phyloP scores from a whole-genome alignment of 2,113 vertebrate species.

The Neomonachus schauinslandi region DNA sequence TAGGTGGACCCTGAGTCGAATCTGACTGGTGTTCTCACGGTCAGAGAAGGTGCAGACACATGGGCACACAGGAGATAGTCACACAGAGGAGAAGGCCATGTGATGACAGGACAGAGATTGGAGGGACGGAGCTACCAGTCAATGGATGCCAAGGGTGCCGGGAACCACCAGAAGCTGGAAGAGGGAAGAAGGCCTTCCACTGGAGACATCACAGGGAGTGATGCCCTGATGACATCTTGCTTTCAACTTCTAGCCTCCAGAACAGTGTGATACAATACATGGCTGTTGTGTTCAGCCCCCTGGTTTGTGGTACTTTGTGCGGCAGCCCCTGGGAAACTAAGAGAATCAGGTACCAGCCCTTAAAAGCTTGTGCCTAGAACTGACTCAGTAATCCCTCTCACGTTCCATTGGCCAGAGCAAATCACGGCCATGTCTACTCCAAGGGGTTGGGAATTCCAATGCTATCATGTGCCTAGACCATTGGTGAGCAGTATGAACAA shows the following conservation, averaged over 20 bases:
- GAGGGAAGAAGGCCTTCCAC: neutral
- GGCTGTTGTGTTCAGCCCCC: neutral
- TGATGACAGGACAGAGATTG: neutral
- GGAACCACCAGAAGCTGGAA: neutral
- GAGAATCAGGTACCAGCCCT: neutral
- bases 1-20: neutral
- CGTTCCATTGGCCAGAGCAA: neutral
- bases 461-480: accelerated
- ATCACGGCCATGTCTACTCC: neutral
- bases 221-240: neutral
- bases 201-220: neutral
- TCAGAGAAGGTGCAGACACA: neutral
- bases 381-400: neutral
- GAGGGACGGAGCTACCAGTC: neutral
- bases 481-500: neutral
- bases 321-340: neutral
- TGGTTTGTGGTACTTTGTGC: neutral
- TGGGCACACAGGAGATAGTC: neutral
- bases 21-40: too few species aligned
- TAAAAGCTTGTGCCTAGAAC: neutral
- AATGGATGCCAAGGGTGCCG: neutral
- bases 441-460: accelerated
- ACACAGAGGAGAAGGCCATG: neutral
- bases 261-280: neutral
- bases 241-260: too few species aligned